Conservation (phyloP, 1,140 invertebrate genomes). For the Pseudomyrmex pallidus region DNA sequence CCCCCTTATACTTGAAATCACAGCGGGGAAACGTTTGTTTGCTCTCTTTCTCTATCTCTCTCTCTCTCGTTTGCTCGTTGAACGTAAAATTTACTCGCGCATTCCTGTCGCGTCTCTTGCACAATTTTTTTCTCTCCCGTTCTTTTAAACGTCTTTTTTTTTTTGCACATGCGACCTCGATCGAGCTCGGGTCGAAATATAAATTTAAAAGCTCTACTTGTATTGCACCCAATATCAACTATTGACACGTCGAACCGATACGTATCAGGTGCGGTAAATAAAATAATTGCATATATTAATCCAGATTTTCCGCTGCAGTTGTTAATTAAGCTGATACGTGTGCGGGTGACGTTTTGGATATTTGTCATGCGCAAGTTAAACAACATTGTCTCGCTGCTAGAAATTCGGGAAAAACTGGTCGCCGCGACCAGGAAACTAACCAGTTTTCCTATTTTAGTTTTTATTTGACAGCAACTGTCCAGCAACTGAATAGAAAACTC, state of each 20-base stretch:
- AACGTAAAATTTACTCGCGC: constrained; percentile 12
- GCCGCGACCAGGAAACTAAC: too few species aligned
- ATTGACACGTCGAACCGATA: constrained; percentile 32
- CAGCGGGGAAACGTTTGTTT: background rate
- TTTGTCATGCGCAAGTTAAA: constrained; percentile 21
- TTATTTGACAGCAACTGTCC: too few species aligned
- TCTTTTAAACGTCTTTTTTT: constrained; percentile 3
- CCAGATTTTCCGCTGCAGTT: constrained; percentile 32
- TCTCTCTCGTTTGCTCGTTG: background rate
- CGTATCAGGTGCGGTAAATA: constrained; percentile 24
- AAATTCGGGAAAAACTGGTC: too few species aligned
- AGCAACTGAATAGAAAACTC: too few species aligned
- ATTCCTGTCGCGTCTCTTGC: background rate
- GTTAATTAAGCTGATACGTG: constrained; percentile 34
- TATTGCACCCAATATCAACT: constrained; percentile 18
- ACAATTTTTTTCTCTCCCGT: background rate
- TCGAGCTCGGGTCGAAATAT: background rate
- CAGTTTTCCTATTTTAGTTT: too few species aligned
- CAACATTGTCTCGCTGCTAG: background rate
- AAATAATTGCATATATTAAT: constrained; percentile 51
- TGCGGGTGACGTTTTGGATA: constrained; percentile 34
- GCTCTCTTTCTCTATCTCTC: too few species aligned
- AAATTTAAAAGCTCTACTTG: constrained; percentile 30
- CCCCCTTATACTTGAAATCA: background rate
- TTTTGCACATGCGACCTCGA: background rate